Evolutionary conservation across 1,140 invertebrate species (phyloP).

Genomic region (Asobara japonica): DNA sequence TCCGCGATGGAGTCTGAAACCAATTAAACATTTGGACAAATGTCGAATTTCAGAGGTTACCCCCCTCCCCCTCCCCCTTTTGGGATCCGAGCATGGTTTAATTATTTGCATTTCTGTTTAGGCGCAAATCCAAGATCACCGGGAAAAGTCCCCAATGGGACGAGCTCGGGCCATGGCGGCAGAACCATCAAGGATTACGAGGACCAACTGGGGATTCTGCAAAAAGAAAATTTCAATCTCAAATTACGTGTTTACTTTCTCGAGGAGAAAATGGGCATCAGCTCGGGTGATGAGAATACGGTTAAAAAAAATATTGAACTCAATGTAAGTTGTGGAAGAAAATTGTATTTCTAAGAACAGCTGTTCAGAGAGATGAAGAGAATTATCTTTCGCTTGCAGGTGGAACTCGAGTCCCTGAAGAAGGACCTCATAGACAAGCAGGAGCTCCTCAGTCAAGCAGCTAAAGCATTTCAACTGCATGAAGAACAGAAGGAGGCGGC

Average conservation of each 20-base stretch:
- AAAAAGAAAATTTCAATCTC: constrained; percentile 92
- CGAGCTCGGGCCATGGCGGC: constrained; percentile 47
- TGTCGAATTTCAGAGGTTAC: constrained; percentile 13
- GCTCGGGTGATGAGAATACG: constrained; percentile 69
- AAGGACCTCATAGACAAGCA: constrained; percentile 85
- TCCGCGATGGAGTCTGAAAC: not conserved
- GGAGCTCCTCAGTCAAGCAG: constrained; percentile 82
- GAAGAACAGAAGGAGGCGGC: constrained; percentile 70
- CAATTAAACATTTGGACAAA: constrained; percentile 6
- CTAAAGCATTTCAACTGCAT: constrained; percentile 78
- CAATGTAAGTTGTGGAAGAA: constrained; percentile 79
- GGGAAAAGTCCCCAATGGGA: constrained; percentile 46
- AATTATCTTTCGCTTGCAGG: constrained; percentile 59
- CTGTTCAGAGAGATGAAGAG: not conserved
- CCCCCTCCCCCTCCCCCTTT: not conserved
- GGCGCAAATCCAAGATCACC: constrained; percentile 49
- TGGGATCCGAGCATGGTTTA: not conserved
- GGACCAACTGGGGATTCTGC: constrained; percentile 81
- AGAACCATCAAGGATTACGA: constrained; percentile 91
- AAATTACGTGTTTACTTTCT: constrained; percentile 91
- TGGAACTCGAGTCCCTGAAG: constrained; percentile 80
- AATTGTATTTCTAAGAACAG: no score
- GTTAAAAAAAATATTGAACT: constrained; percentile 81
- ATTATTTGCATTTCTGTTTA: constrained; percentile 39
- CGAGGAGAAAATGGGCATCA: constrained; percentile 81